Evolutionary conservation across 2,888 invertebrate genomes (phyloP).

Genomic region (Bombyx huttoni): DNA sequence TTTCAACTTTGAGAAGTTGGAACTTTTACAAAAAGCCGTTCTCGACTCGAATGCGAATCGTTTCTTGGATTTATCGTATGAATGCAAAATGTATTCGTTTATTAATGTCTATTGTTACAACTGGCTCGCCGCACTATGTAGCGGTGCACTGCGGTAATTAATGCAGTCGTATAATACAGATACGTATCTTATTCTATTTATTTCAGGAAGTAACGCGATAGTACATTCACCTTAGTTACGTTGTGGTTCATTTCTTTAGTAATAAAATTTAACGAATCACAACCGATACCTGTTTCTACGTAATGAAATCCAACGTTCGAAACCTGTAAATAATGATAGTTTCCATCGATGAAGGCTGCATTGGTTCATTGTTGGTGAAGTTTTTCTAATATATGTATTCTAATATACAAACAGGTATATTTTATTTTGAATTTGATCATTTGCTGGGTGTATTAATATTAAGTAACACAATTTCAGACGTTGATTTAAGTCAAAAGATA

Average conservation of each 20-base stretch:
- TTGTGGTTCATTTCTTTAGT: neutral
- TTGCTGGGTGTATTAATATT: no score
- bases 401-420: no score
- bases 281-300: no score
- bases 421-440: no score
- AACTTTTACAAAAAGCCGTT: slow-evolving; percentile 13
- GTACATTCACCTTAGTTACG: neutral
- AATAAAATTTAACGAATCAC: neutral
- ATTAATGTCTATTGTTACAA: neutral
- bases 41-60: neutral
- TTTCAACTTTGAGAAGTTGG: slow-evolving; percentile 27
- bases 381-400: no score
- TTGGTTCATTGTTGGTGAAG: no score
- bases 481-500: no score
- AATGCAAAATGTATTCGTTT: neutral
- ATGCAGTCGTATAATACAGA: slow-evolving; percentile 18
- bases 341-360: no score
- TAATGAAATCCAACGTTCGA: no score
- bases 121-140: neutral
- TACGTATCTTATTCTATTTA: neutral
- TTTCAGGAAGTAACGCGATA: neutral
- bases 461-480: no score
- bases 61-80: neutral
- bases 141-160: slow-evolving; percentile 40
- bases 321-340: no score